Evolutionary conservation across 2,113 vertebrate genomes (phyloP).

Genomic region (Pelusios castaneus): DNA sequence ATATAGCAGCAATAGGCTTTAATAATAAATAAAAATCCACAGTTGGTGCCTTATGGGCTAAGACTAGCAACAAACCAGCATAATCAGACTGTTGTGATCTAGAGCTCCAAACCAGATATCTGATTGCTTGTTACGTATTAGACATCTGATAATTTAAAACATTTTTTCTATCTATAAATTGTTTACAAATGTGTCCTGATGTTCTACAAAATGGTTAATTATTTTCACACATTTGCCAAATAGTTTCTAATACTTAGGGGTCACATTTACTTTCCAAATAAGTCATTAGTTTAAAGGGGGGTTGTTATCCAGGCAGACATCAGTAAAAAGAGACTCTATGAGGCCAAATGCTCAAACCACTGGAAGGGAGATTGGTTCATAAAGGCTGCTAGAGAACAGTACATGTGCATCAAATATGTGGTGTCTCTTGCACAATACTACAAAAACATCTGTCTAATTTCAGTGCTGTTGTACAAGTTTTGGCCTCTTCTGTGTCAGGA

Average conservation of each 20-base stretch:
- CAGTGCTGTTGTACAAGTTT: neutral
- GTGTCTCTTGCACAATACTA: neutral
- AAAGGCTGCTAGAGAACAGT: neutral
- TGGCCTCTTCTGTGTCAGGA: neutral
- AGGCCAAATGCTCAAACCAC: neutral
- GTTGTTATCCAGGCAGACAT: neutral
- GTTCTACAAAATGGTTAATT: neutral
- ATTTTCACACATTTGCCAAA: neutral
- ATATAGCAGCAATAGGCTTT: neutral
- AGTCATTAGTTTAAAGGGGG: neutral
- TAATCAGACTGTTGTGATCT: neutral
- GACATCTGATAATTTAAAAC: neutral
- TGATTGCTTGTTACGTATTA: neutral
- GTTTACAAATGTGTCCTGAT: neutral
- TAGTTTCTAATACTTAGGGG: neutral
- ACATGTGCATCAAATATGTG: neutral
- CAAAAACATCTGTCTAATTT: neutral
- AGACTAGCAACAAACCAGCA: neutral
- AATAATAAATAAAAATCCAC: neutral
- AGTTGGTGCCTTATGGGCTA: accelerated
- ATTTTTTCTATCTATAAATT: neutral
- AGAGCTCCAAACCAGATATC: neutral
- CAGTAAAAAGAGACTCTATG: neutral
- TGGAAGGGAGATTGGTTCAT: neutral
- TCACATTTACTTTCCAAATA: neutral